These are phyloP conservation scores for Dallia pectoralis DNA, from an alignment of 2,797 vertebrate genomes.

Conservation along the genomic window DNA sequence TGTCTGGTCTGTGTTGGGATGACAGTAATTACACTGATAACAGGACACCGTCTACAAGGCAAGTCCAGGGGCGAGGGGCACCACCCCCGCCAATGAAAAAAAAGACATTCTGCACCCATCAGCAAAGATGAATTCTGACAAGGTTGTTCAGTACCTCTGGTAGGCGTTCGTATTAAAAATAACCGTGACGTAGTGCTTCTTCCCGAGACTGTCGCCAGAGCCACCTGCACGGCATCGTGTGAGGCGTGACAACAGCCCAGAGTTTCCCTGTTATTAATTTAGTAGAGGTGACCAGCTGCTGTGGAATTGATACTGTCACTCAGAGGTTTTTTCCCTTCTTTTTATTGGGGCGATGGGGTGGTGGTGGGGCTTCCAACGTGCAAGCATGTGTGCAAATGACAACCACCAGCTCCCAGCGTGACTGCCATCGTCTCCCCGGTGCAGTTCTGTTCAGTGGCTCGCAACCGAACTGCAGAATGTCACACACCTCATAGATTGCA, in stretches of 20 bases:
- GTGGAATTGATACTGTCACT: no score
- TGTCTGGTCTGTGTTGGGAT: constrained; percentile 46
- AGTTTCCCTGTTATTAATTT: no score
- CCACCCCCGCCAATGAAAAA: constrained; percentile 35
- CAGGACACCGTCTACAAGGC: constrained; percentile 47
- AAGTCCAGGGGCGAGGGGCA: constrained; percentile 44
- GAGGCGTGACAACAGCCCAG: not conserved
- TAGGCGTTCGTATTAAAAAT: constrained; percentile 40
- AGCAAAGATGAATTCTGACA: constrained; percentile 54
- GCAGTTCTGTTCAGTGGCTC: no score
- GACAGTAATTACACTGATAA: constrained; percentile 58
- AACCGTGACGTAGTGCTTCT: not conserved
- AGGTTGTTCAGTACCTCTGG: constrained; percentile 53
- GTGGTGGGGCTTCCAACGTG: no score
- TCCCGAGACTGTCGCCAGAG: not conserved
- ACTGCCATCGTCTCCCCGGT: no score
- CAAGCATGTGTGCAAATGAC: no score
- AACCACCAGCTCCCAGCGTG: no score
- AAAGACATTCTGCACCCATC: constrained; percentile 47
- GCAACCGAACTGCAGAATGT: no score
- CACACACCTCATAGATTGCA: no score
- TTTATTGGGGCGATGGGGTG: no score
- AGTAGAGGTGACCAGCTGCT: no score
- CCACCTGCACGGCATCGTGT: not conserved
- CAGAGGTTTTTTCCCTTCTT: no score